Percentiles rank a stretch among this genome's conserved stretches.
Evolutionary conservation across 2,113 vertebrate genomes (phyloP).

Genomic region (Lepus timidus): DNA sequence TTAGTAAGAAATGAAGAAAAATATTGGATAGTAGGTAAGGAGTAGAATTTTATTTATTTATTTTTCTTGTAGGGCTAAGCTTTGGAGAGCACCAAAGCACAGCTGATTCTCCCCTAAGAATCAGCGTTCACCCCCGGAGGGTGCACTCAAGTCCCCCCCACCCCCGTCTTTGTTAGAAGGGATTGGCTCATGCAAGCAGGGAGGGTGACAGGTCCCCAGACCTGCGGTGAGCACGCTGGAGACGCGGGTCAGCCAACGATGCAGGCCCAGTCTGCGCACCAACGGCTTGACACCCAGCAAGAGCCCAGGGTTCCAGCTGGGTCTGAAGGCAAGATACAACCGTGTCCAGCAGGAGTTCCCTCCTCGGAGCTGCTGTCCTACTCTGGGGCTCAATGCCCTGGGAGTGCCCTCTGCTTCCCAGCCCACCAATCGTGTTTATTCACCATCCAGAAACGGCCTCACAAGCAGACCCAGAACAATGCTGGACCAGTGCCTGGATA

Average conservation of each 20-base stretch:
- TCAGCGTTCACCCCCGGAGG: background rate
- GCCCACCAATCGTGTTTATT: background rate
- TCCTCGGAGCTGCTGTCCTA: background rate
- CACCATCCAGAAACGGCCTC: too few species aligned
- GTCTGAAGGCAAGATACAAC: background rate
- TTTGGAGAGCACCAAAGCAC: background rate
- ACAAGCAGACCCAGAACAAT: background rate
- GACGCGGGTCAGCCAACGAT: background rate
- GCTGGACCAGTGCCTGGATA: background rate
- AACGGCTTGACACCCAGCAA: too few species aligned
- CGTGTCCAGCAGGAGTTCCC: background rate
- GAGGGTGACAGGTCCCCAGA: background rate
- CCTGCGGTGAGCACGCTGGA: background rate
- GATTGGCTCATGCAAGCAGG: background rate
- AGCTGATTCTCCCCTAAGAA: background rate
- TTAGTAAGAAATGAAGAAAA: background rate
- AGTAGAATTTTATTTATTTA: background rate
- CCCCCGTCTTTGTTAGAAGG: background rate
- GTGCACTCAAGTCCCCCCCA: background rate
- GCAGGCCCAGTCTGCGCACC: background rate
- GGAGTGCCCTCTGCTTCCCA: background rate
- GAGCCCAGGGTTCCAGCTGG: background rate
- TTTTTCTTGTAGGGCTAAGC: background rate
- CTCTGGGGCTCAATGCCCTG: background rate
- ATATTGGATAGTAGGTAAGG: background rate